Percentiles rank a stretch among this genome's conserved stretches.
These are phyloP conservation scores for Calliopum simillimum DNA, from an alignment of 2,888 invertebrate genomes.

Conservation along the genomic window DNA sequence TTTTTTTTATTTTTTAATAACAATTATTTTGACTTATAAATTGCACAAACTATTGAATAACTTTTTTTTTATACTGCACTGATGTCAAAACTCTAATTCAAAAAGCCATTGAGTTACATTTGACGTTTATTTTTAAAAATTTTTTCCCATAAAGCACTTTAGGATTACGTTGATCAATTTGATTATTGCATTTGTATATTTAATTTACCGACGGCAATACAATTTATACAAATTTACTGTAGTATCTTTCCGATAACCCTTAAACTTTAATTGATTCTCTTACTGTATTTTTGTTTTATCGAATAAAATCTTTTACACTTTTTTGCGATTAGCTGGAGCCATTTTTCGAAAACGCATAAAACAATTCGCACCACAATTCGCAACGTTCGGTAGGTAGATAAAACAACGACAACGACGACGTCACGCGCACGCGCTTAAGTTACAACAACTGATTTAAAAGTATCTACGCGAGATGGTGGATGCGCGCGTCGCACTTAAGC, in stretches of 20 bases:
- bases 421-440: constrained; percentile 61
- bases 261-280: not conserved
- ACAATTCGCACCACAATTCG: not conserved
- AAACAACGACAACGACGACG: constrained; percentile 47
- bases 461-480: constrained; percentile 31
- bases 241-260: too few relatives aligned
- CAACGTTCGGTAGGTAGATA: constrained; percentile 1
- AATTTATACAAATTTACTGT: too few relatives aligned
- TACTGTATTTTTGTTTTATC: not conserved
- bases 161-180: too few relatives aligned
- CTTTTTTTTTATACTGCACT: too few relatives aligned
- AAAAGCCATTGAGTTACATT: too few relatives aligned
- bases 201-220: too few relatives aligned
- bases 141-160: too few relatives aligned
- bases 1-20: too few relatives aligned
- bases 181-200: too few relatives aligned
- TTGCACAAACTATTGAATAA: too few relatives aligned
- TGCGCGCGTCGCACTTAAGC: constrained; percentile 26
- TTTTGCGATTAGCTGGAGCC: not conserved
- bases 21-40: too few relatives aligned
- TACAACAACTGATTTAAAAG: constrained; percentile 56
- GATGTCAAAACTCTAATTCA: too few relatives aligned
- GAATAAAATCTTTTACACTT: not conserved
- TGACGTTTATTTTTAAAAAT: not conserved
- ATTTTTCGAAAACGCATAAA: constrained; percentile 19